Percentiles rank a stretch among this genome's conserved stretches.
These are phyloP conservation scores for Enteromius paludinosus DNA, from an alignment of 2,797 vertebrate genomes.

Conservation along the genomic window DNA sequence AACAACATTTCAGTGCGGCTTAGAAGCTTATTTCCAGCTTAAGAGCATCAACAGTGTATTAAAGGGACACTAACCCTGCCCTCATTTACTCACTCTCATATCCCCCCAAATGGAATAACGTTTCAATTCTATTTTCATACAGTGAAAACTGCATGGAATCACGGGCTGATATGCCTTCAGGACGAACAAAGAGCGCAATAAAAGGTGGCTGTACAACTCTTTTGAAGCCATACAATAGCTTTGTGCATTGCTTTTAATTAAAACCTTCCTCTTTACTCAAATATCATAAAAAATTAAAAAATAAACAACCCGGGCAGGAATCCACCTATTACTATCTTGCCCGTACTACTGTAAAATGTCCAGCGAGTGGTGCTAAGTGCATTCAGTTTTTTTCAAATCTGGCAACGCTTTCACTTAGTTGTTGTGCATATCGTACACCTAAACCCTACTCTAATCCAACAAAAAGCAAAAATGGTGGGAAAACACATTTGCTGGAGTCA, in stretches of 20 bases:
- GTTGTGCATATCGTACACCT: background rate
- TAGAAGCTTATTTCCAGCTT: slow-evolving; percentile 9
- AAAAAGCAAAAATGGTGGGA: background rate
- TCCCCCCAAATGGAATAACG: background rate
- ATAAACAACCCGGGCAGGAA: background rate
- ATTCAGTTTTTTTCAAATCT: background rate
- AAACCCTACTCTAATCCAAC: background rate
- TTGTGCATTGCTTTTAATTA: background rate
- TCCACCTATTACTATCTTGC: background rate
- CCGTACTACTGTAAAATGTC: background rate
- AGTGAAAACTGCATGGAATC: background rate
- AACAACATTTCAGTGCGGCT: slow-evolving; percentile 42
- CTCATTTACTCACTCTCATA: background rate
- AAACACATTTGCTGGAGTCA: background rate
- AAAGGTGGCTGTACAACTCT: background rate
- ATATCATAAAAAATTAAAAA: no score
- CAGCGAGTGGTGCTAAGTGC: background rate
- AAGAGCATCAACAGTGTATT: slow-evolving; percentile 11
- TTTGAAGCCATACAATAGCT: background rate
- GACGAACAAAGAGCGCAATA: no score
- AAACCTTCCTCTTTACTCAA: background rate
- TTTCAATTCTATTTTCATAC: background rate
- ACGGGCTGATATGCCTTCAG: background rate
- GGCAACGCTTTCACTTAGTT: background rate
- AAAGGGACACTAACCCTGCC: slow-evolving; percentile 9